Percentiles rank a stretch among this genome's conserved stretches.
Conservation (phyloP, 2,797 vertebrate genomes). For the Lithobates sylvaticus region DNA sequence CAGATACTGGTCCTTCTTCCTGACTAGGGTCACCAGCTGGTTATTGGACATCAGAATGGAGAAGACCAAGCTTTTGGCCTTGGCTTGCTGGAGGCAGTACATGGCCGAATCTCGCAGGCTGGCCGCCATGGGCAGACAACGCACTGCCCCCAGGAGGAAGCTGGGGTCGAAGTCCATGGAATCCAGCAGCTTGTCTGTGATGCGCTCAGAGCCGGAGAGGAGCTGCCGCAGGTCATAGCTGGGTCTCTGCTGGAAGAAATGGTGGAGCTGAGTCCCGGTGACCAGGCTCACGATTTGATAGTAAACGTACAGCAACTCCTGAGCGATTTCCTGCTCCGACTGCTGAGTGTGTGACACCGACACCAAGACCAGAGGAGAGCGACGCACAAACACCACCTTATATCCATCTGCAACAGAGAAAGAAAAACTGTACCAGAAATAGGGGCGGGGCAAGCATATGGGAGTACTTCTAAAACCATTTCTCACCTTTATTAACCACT, state of each 20-base stretch:
- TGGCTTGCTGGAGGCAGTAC: constrained; percentile 89
- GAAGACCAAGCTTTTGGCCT: constrained; percentile 91
- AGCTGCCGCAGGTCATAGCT: constrained; percentile 96
- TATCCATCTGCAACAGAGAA: constrained; percentile 83
- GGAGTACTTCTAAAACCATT: no score
- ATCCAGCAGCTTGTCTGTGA: constrained; percentile 90
- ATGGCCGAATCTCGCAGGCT: constrained; percentile 85
- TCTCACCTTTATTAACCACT: no score
- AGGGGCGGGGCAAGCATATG: background rate
- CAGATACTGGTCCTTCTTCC: constrained; percentile 94
- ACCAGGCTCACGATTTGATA: constrained; percentile 97
- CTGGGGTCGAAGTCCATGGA: constrained; percentile 92
- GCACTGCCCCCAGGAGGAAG: constrained; percentile 91
- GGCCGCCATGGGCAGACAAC: constrained; percentile 87
- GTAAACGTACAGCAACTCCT: constrained; percentile 96
- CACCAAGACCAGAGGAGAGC: constrained; percentile 93
- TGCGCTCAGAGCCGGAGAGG: constrained; percentile 92
- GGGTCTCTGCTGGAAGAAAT: constrained; percentile 95
- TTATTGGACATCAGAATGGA: constrained; percentile 91
- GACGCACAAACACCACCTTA: constrained; percentile 94
- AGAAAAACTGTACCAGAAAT: background rate
- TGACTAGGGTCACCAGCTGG: constrained; percentile 90
- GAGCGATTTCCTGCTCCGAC: constrained; percentile 90
- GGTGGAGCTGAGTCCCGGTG: constrained; percentile 93
- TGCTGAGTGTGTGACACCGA: constrained; percentile 89